Conservation (phyloP, 2,888 invertebrate genomes). For the Bombylius discolor region DNA sequence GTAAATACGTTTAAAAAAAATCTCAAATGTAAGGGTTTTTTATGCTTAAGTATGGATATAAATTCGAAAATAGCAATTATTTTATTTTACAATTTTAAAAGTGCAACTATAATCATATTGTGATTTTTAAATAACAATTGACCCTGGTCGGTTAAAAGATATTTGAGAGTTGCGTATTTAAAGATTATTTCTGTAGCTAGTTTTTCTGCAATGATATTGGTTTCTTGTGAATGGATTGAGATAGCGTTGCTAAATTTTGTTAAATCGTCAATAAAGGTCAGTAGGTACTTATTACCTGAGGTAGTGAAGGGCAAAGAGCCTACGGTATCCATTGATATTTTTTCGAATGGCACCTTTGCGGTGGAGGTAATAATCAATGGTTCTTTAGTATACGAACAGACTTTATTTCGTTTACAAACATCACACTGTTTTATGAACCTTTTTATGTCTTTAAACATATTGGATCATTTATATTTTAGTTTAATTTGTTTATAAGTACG, state of each 20-base stretch:
- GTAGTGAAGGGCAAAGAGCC: slow-evolving; percentile 18
- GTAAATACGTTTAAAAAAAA: too few relatives aligned
- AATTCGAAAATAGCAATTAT: too few relatives aligned
- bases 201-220: slow-evolving; percentile 22
- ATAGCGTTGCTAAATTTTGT: slow-evolving; percentile 20
- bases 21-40: too few relatives aligned
- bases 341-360: too few relatives aligned
- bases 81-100: too few relatives aligned
- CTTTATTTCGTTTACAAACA: slow-evolving; percentile 11
- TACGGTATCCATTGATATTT: slow-evolving; percentile 21
- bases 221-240: slow-evolving; percentile 20
- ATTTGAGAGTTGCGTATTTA: neutral
- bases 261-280: slow-evolving; percentile 20
- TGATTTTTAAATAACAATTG: too few relatives aligned
- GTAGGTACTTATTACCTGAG: slow-evolving; percentile 18
- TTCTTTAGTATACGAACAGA: slow-evolving; percentile 14
- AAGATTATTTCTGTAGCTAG: neutral
- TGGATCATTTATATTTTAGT: slow-evolving; percentile 20
- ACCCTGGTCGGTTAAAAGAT: neutral
- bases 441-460: slow-evolving; percentile 24
- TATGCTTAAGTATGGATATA: too few relatives aligned
- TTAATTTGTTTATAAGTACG: slow-evolving; percentile 18
- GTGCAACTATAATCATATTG: too few relatives aligned
- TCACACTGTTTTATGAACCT: slow-evolving; percentile 20
- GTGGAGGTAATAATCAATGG: too few relatives aligned